These are phyloP conservation scores for Hippolais icterina DNA, from an alignment of 2,113 vertebrate genomes.

Conservation along the genomic window DNA sequence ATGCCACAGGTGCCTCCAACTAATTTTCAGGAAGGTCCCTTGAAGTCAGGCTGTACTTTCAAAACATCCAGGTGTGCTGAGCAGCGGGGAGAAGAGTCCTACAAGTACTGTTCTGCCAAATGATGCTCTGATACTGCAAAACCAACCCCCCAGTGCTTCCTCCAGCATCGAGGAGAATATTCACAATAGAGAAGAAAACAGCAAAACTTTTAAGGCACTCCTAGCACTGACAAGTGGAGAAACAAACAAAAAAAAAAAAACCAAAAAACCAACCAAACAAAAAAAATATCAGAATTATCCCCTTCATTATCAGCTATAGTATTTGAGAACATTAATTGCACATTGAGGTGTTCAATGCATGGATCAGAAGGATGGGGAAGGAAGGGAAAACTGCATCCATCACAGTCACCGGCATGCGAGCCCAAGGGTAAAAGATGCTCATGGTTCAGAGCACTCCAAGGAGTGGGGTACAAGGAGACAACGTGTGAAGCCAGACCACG, in stretches of 20 bases:
- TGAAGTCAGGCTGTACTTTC: not conserved
- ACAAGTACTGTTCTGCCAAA: not conserved
- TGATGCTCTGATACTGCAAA: not conserved
- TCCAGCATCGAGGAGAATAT: not conserved
- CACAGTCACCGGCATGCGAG: rapidly evolving
- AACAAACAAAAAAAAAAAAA: too few species aligned
- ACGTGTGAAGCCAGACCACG: rapidly evolving
- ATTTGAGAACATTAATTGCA: not conserved
- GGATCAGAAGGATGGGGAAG: not conserved
- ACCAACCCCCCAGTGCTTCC: not conserved
- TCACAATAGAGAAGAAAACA: rapidly evolving
- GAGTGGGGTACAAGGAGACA: not conserved
- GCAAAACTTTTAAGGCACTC: not conserved
- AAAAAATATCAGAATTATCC: rapidly evolving
- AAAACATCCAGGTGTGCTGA: not conserved
- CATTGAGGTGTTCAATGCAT: rapidly evolving
- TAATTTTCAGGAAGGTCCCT: not conserved
- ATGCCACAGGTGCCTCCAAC: not conserved
- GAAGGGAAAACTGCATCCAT: not conserved
- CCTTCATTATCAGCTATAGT: not conserved
- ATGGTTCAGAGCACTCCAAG: rapidly evolving
- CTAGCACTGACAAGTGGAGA: not conserved
- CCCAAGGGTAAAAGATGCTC: not conserved
- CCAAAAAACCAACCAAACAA: not conserved
- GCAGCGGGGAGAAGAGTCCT: not conserved